Conservation (phyloP, 2,113 vertebrate species). For the Callospermophilus lateralis region DNA sequence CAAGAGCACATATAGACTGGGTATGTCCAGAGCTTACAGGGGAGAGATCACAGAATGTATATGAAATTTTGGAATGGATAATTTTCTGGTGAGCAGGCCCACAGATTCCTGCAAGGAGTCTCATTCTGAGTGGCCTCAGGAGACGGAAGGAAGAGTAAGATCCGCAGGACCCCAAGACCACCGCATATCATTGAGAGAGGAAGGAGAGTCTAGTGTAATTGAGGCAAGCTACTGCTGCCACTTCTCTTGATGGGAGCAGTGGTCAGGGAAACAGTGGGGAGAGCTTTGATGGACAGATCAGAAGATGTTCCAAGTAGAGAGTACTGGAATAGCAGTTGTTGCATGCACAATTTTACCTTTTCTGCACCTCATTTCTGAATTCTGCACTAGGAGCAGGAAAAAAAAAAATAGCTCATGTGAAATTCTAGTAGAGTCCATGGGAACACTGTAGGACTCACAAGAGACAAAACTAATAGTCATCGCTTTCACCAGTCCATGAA, state of each 20-base stretch:
- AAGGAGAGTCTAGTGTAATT: background rate
- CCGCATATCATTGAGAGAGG: background rate
- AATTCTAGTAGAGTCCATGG: background rate
- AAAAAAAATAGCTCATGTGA: background rate
- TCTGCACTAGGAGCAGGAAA: background rate
- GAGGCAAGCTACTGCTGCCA: background rate
- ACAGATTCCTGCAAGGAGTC: background rate
- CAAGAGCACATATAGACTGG: background rate
- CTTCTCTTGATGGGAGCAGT: background rate
- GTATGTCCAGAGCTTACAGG: too few species aligned
- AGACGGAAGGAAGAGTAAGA: background rate
- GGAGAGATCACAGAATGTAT: background rate
- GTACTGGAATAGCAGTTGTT: background rate
- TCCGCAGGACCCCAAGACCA: rapidly evolving
- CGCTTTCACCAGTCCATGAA: background rate
- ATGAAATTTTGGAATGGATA: background rate
- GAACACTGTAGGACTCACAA: background rate
- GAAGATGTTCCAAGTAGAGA: rapidly evolving
- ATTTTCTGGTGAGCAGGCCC: background rate
- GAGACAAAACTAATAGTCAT: background rate
- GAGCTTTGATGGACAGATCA: background rate
- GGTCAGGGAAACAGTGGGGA: background rate
- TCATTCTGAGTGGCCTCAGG: background rate
- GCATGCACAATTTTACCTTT: background rate
- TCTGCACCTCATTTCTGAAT: background rate